Base-by-base conservation (phyloP, 64 coral and sea anemone species). In the Actinia equina region DNA sequence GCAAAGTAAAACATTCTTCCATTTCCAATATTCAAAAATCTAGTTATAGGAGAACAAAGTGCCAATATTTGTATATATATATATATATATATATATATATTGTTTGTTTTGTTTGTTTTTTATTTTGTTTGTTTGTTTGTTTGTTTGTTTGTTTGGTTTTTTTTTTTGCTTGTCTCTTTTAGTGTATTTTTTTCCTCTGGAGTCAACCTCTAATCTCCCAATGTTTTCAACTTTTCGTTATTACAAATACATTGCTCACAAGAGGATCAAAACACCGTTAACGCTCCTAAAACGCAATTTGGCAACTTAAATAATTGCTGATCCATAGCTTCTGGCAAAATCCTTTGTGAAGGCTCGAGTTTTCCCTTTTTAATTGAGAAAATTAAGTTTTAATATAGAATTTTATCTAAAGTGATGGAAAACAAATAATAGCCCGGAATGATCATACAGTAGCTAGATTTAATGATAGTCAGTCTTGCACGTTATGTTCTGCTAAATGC, bases 321-420 rank as follows among this genome's bases (percentile, higher is more conserved):
- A 27, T 30, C 69, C n/a, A 74, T 27, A 26, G 23, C 69, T 74
- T 74, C 5, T 6, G 69, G 69, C 13, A 26, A 74, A 11, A 41
- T 41, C 26, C 12, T 2, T 30, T 30, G 26, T 3, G 9, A 12
- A 27, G 8, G 23, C 14, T 27, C 2, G 20, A 25, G 26, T 74
- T 74, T 74, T 74, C 23, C 27, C 9, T 74, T 74, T 65, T 74
- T 69, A 25, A 69, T 69, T 74, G n/a, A 74, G 30, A 74, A 74
- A 74, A 41, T 37, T 15, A 26, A 8, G 69, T 26, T 41, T 9
- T 74, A 74, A 74, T 74, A 74, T 74, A 74, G 6, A 13, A 9
- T 74, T 74, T 74, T 74, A 74, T 74, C 69, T 74, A 74, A 74
- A 74, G 26, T 74, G 69, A 65, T 65, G n/a, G 62, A 22, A 65